phyloP scores from a whole-genome alignment of 2,888 invertebrate genomes.

The Lasius fuliginosus region DNA sequence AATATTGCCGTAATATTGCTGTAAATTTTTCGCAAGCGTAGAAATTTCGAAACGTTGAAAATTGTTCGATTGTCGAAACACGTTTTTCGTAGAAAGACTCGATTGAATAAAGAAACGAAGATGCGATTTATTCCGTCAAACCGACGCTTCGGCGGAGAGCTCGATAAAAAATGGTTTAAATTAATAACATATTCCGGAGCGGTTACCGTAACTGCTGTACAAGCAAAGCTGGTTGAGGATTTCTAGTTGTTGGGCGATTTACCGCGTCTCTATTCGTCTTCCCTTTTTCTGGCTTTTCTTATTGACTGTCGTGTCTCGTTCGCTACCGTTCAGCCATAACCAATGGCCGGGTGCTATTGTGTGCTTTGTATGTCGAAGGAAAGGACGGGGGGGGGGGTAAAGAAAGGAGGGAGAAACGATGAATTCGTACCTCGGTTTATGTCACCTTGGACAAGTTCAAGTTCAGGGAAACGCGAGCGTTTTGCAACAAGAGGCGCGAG shows the following conservation, averaged over 20 bases:
- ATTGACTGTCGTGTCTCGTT: constrained; percentile 70
- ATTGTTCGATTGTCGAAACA: constrained; percentile 7
- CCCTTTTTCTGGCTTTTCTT: constrained; percentile 73
- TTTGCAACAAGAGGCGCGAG: constrained; percentile 63
- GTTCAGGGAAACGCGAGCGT: constrained; percentile 77
- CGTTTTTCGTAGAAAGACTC: constrained; percentile 10
- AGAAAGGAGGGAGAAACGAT: constrained; percentile 30
- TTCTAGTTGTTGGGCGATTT: constrained; percentile 64
- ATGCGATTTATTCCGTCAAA: constrained; percentile 19
- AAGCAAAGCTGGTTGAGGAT: constrained; percentile 42
- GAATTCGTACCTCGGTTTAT: constrained; percentile 64
- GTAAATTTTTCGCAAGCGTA: constrained; percentile 4
- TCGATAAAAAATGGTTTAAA: constrained; percentile 39
- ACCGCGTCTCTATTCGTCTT: constrained; percentile 60
- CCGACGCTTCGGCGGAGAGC: neutral
- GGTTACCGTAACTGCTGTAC: constrained; percentile 57
- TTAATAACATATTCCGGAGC: constrained; percentile 32
- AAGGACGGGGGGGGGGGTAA: constrained; percentile 32
- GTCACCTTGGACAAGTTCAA: constrained; percentile 74
- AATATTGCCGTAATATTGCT: constrained; percentile 1
- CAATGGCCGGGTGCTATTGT: constrained; percentile 72
- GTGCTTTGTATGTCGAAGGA: constrained; percentile 62
- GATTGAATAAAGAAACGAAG: neutral
- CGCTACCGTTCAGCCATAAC: constrained; percentile 83
- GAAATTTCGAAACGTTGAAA: neutral